Evolutionary conservation across 2,113 vertebrate species (phyloP).

Genomic region (Lagenorhynchus albirostris): DNA sequence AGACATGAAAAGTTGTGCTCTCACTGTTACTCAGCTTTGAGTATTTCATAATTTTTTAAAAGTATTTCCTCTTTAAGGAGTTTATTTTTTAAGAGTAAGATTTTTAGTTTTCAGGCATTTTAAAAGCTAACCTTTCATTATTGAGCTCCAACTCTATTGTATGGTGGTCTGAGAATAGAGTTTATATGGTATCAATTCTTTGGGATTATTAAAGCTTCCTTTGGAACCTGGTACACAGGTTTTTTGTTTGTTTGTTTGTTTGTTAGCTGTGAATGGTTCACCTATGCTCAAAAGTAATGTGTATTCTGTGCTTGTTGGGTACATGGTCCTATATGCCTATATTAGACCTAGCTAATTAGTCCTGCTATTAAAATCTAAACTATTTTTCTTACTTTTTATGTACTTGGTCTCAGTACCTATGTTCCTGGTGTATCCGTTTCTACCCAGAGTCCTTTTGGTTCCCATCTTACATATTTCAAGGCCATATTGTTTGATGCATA

Average conservation of each 20-base stretch:
- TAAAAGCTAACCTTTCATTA: background rate
- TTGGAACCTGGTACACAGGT: rapidly evolving
- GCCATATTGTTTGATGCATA: rapidly evolving
- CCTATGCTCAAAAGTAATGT: background rate
- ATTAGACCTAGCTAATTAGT: too few relatives aligned
- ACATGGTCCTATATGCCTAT: rapidly evolving
- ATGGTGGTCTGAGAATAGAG: background rate
- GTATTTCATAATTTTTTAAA: background rate
- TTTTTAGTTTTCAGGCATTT: background rate
- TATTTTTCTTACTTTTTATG: background rate
- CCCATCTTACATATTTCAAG: too few relatives aligned
- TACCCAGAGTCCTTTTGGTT: background rate
- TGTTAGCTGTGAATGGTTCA: background rate
- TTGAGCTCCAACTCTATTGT: background rate
- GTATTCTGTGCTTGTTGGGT: background rate
- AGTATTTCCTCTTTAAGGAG: background rate
- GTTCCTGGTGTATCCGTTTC: background rate
- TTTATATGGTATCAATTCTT: background rate
- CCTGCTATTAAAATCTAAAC: rapidly evolving
- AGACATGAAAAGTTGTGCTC: background rate
- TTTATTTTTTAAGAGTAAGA: background rate
- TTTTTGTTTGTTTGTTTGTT: background rate
- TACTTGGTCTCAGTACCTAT: rapidly evolving
- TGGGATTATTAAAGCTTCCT: background rate
- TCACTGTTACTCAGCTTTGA: background rate